Evolutionary conservation across 2,113 vertebrate genomes (phyloP).

Genomic region (Cervus canadensis): DNA sequence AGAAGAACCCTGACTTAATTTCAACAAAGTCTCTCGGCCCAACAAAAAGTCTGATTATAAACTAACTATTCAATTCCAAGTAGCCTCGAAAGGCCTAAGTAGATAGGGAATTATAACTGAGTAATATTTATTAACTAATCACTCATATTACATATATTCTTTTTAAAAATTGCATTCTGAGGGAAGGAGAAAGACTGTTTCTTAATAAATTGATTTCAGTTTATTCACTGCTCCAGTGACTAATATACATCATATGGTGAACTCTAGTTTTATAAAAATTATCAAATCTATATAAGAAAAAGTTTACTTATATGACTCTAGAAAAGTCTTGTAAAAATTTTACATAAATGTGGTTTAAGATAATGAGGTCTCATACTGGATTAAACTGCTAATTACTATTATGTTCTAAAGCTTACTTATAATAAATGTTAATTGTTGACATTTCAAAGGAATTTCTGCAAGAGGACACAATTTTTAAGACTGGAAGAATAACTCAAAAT

Average conservation of each 20-base stretch:
- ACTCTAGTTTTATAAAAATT: slow-evolving; percentile 17
- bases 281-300: not conserved
- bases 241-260: not conserved
- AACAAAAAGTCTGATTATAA: not conserved
- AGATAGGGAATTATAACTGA: not conserved
- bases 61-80: not conserved
- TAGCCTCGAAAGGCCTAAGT: not conserved
- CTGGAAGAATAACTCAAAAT: not conserved
- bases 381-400: not conserved
- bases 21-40: not conserved
- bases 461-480: not conserved
- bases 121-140: not conserved
- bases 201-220: not conserved
- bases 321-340: not conserved
- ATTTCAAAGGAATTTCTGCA: not conserved
- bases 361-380: not conserved
- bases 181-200: not conserved
- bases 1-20: not conserved
- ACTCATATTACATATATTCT: not conserved
- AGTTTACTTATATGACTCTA: not conserved
- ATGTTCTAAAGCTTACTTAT: not conserved
- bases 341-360: not conserved
- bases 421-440: not conserved
- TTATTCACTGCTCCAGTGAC: not conserved
- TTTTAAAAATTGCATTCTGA: slow-evolving; percentile 25